Conservation (phyloP, 2,113 vertebrate species). For the Mohoua ochrocephala region DNA sequence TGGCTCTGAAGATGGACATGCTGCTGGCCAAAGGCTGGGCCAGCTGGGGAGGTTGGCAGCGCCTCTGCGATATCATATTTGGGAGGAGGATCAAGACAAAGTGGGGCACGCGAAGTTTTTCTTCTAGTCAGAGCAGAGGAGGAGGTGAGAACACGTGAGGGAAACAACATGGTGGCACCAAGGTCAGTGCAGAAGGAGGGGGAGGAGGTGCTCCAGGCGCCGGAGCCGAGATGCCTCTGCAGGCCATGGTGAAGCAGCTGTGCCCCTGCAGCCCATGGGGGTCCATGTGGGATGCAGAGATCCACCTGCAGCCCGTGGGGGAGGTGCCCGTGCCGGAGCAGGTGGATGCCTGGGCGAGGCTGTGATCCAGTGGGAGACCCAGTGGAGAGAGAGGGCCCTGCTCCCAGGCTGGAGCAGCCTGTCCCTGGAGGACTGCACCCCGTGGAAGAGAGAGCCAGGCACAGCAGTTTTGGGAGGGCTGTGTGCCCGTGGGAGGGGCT, state of each 20-base stretch:
- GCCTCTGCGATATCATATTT: background rate
- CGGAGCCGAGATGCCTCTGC: rapidly evolving
- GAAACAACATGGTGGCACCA: background rate
- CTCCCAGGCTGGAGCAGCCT: background rate
- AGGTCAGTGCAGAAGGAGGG: background rate
- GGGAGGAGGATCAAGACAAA: background rate
- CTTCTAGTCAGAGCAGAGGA: background rate
- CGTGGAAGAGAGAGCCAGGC: background rate
- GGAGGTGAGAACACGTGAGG: background rate
- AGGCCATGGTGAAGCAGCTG: background rate
- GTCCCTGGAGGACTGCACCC: background rate
- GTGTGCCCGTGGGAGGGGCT: background rate
- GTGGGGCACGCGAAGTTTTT: background rate
- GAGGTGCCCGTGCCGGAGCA: background rate
- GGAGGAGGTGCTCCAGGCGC: background rate
- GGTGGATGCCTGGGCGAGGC: background rate
- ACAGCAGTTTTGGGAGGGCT: background rate
- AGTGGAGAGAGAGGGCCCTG: background rate
- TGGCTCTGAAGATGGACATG: background rate
- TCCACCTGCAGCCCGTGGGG: background rate
- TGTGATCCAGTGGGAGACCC: background rate
- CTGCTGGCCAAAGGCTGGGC: background rate
- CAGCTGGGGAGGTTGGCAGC: background rate
- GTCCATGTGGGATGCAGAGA: background rate
- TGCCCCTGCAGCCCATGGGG: background rate